These are phyloP conservation scores for Agonopterix heracliana DNA, from an alignment of 2,888 invertebrate species.

Conservation along the genomic window DNA sequence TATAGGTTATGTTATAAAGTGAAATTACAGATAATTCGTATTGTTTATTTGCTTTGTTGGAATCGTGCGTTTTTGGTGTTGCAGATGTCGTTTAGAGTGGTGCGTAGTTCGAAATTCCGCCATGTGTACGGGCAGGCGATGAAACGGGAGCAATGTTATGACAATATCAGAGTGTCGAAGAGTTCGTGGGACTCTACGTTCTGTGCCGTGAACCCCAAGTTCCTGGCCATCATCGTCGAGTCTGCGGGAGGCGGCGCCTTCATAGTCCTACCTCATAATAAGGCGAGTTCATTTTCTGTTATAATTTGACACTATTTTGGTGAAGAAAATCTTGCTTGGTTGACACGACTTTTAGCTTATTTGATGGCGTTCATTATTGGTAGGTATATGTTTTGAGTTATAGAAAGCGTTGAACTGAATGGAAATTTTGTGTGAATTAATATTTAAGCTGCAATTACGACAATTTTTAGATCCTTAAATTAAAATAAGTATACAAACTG, in stretches of 20 bases:
- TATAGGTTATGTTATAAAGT: conserved; percentile 72
- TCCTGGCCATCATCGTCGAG: conserved; percentile 97
- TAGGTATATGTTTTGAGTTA: too few species aligned
- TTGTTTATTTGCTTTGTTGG: conserved; percentile 51
- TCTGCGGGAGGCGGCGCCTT: conserved; percentile 97
- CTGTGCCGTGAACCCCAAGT: conserved; percentile 98
- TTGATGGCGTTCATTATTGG: too few species aligned
- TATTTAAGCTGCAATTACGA: too few species aligned
- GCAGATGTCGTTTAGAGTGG: conserved; percentile 96
- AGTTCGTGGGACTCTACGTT: conserved; percentile 99
- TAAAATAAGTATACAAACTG: too few species aligned
- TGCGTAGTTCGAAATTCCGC: conserved; percentile 98
- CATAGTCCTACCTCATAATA: conserved; percentile 94
- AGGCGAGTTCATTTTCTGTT: conserved; percentile 74
- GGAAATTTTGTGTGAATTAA: too few species aligned
- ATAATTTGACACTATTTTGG: not conserved
- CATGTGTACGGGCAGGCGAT: conserved; percentile 94
- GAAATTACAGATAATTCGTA: conserved; percentile 37
- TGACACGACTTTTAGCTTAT: too few species aligned
- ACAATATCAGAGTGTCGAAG: conserved; percentile 97
- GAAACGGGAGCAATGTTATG: conserved; percentile 97
- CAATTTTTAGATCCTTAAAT: too few species aligned
- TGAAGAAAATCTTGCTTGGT: too few species aligned
- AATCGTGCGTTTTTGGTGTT: conserved; percentile 58
- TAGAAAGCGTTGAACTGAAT: too few species aligned